phyloP scores from a whole-genome alignment of 2,888 invertebrate genomes.

The Papilio demoleus region DNA sequence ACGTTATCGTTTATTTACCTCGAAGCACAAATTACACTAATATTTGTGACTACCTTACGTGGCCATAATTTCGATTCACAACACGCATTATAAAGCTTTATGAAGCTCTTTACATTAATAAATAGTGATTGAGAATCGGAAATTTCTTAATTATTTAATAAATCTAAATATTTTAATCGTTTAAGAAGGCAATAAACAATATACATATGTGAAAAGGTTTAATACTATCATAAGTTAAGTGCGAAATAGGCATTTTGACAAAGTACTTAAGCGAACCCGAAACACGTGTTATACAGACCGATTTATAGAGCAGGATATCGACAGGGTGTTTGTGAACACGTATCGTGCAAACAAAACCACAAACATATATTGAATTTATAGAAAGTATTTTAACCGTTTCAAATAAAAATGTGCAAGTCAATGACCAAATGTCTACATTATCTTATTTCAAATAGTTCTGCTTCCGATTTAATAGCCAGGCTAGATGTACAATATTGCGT shows the following conservation, averaged over 20 bases:
- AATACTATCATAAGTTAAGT: slow-evolving; percentile 47
- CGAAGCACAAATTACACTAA: slow-evolving; percentile 69
- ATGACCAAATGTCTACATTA: too few species aligned
- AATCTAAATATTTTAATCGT: slow-evolving; percentile 62
- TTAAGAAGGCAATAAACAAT: slow-evolving; percentile 68
- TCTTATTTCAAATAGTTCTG: too few species aligned
- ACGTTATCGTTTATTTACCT: slow-evolving; percentile 61
- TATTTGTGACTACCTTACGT: slow-evolving; percentile 73
- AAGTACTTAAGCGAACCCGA: slow-evolving; percentile 37
- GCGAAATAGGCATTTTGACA: slow-evolving; percentile 50
- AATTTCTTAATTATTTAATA: slow-evolving; percentile 63
- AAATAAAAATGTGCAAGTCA: neutral
- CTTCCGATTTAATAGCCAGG: neutral
- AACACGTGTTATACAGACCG: slow-evolving; percentile 79
- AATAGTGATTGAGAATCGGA: slow-evolving; percentile 60
- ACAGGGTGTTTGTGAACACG: slow-evolving; percentile 25
- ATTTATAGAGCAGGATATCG: slow-evolving; percentile 40
- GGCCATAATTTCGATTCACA: slow-evolving; percentile 83
- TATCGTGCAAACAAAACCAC: neutral
- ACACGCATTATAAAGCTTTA: slow-evolving; percentile 82
- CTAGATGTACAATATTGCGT: too few species aligned
- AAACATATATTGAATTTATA: neutral
- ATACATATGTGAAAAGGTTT: slow-evolving; percentile 57
- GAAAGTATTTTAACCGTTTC: neutral
- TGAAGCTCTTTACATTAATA: slow-evolving; percentile 81